Evolutionary conservation across 2,113 vertebrate species (phyloP).

Genomic region (Pelecanoides urinatrix): DNA sequence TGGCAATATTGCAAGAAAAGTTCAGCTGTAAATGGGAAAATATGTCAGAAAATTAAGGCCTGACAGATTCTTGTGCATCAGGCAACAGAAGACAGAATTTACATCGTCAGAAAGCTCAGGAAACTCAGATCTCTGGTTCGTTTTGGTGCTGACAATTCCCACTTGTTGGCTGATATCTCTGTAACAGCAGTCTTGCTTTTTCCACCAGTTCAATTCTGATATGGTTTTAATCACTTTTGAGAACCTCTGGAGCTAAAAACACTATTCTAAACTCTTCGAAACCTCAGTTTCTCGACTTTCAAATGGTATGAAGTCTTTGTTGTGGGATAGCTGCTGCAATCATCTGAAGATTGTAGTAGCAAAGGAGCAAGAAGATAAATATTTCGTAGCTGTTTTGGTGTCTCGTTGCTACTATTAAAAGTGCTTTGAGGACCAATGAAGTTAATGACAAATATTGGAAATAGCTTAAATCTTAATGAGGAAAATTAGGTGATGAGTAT

Average conservation of each 20-base stretch:
- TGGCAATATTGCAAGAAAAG: not conserved
- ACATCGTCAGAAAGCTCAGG: not conserved
- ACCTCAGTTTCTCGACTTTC: not conserved
- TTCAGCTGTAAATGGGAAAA: not conserved
- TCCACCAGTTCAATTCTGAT: not conserved
- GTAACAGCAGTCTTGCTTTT: not conserved
- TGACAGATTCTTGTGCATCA: not conserved
- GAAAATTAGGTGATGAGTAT: not conserved
- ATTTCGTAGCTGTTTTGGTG: not conserved
- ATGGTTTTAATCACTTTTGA: not conserved
- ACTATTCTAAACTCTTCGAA: not conserved
- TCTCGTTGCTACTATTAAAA: not conserved
- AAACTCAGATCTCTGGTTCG: not conserved
- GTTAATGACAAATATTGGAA: not conserved
- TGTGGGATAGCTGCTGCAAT: not conserved
- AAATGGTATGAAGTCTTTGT: not conserved
- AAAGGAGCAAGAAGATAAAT: not conserved
- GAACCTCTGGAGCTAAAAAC: not conserved
- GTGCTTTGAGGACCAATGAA: not conserved
- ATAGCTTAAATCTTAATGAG: not conserved
- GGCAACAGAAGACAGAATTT: not conserved
- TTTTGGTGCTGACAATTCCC: not conserved
- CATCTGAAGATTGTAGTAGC: not conserved
- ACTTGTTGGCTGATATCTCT: not conserved
- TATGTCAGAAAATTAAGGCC: not conserved